Evolutionary conservation across 2,797 vertebrate species (phyloP).

Genomic region (Hydrophis major): DNA sequence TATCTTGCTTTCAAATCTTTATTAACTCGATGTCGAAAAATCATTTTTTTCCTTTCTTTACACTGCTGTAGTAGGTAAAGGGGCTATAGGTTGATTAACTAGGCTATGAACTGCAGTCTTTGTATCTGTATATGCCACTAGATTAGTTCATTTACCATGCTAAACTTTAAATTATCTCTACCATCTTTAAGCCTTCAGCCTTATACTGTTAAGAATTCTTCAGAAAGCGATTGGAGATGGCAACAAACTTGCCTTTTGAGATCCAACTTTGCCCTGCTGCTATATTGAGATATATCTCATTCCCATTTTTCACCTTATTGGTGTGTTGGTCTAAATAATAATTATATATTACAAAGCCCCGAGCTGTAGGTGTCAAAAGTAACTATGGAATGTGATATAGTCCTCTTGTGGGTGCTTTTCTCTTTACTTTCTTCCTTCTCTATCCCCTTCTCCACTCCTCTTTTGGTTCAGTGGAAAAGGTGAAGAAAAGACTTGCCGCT

Average conservation of each 20-base stretch:
- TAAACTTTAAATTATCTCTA: slow-evolving; percentile 53
- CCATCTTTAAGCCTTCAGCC: slow-evolving; percentile 27
- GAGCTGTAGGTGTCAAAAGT: slow-evolving; percentile 75
- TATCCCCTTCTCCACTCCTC: slow-evolving; percentile 69
- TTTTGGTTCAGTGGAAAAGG: slow-evolving; percentile 73
- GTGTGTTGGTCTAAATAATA: slow-evolving; percentile 72
- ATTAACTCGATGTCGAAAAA: neutral
- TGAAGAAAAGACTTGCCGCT: slow-evolving; percentile 72
- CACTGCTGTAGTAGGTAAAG: neutral
- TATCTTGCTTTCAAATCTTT: neutral
- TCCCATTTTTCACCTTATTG: slow-evolving; percentile 42
- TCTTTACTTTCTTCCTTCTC: slow-evolving; percentile 59
- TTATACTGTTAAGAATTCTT: slow-evolving; percentile 37
- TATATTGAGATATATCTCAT: slow-evolving; percentile 46
- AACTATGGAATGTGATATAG: slow-evolving; percentile 79
- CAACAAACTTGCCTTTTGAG: slow-evolving; percentile 47
- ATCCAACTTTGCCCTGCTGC: slow-evolving; percentile 35
- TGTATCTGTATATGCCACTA: slow-evolving; percentile 48
- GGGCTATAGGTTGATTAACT: slow-evolving; percentile 7
- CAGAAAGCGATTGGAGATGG: slow-evolving; percentile 46
- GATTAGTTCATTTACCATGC: slow-evolving; percentile 42
- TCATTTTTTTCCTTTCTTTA: neutral
- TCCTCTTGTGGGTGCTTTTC: slow-evolving; percentile 75
- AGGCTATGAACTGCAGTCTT: slow-evolving; percentile 26
- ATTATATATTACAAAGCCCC: slow-evolving; percentile 68